Conservation (phyloP, 2,113 vertebrate genomes). For the Callipepla californica region DNA sequence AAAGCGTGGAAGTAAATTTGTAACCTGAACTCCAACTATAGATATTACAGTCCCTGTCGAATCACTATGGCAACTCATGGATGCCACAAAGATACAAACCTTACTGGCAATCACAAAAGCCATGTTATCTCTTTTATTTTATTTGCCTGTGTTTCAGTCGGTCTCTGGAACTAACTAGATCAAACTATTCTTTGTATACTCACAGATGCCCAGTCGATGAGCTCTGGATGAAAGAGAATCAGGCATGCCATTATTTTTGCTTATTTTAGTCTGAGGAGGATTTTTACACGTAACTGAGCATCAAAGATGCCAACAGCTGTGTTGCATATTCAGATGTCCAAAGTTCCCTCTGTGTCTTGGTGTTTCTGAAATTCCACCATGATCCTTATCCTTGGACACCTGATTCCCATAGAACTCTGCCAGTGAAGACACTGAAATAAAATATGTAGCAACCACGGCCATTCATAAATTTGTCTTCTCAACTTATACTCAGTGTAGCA, state of each 20-base stretch:
- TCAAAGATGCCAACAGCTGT: not conserved
- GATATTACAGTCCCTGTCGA: not conserved
- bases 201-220: accelerated
- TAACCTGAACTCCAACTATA: not conserved
- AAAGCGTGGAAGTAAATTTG: not conserved
- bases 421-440: not conserved
- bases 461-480: not conserved
- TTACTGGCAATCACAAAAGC: not conserved
- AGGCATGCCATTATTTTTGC: not conserved
- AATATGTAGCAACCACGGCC: accelerated
- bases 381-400: not conserved
- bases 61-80: conserved; percentile 33
- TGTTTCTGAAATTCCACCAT: not conserved
- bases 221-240: accelerated
- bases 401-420: not conserved
- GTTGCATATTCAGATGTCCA: not conserved
- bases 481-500: not conserved
- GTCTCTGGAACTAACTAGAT: not conserved
- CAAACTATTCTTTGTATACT: not conserved
- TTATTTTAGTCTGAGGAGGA: not conserved
- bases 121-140: not conserved
- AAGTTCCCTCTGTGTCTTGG: not conserved
- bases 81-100: not conserved
- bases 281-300: not conserved
- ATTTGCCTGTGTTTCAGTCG: not conserved